Percentiles rank a stretch among this genome's conserved stretches.
Evolutionary conservation across 1,140 invertebrate species (phyloP).

Genomic region (Diorhabda carinulata): DNA sequence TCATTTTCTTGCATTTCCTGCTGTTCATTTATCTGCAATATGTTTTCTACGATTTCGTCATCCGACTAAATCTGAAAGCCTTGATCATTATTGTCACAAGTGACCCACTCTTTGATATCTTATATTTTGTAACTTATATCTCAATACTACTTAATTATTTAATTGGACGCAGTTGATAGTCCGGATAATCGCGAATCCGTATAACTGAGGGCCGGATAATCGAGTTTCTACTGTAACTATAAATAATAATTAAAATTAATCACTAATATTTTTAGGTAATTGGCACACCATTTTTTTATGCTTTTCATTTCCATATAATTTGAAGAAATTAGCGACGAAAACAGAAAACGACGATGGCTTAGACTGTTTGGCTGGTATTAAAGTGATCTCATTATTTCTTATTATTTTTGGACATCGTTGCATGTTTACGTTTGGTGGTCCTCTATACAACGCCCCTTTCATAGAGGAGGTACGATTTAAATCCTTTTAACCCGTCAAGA

Average conservation of each 20-base stretch:
- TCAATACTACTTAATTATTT: too few relatives aligned
- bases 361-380: constrained; percentile 63
- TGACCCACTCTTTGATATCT: too few relatives aligned
- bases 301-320: constrained; percentile 27
- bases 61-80: too few relatives aligned
- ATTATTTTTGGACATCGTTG: constrained; percentile 62
- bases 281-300: constrained; percentile 18
- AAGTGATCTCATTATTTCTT: constrained; percentile 61
- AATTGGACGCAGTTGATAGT: too few relatives aligned
- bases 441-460: constrained; percentile 59
- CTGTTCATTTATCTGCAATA: too few relatives aligned
- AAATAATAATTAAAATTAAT: background rate
- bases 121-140: too few relatives aligned
- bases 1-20: too few relatives aligned
- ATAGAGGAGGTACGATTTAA: constrained; percentile 53
- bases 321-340: constrained; percentile 33
- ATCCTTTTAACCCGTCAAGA: too few relatives aligned
- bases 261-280: background rate
- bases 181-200: too few relatives aligned
- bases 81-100: too few relatives aligned
- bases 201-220: background rate
- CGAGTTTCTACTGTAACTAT: background rate
- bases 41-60: too few relatives aligned
- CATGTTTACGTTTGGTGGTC: constrained; percentile 60
- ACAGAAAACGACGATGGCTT: constrained; percentile 56